Percentiles rank a stretch among this genome's conserved stretches.
phyloP scores from a whole-genome alignment of 2,113 vertebrate species.

The Cyanoderma ruficeps region DNA sequence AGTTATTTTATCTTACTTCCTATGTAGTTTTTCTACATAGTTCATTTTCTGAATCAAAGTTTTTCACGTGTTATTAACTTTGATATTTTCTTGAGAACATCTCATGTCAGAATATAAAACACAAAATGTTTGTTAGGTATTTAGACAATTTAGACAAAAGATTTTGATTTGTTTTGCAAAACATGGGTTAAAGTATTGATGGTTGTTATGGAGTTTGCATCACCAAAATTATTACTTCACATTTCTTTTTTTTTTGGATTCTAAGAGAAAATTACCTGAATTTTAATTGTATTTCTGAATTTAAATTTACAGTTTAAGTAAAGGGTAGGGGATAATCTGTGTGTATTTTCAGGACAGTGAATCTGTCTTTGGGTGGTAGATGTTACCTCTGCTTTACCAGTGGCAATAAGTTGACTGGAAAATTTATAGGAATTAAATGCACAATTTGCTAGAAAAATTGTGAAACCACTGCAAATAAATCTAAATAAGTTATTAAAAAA shows the following conservation, averaged over 20 bases:
- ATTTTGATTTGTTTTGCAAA: neutral
- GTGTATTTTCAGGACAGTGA: neutral
- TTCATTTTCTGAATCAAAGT: neutral
- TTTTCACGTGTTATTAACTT: neutral
- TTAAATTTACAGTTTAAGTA: neutral
- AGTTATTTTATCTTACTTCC: neutral
- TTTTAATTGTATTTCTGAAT: neutral
- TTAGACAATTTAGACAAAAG: neutral
- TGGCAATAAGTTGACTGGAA: neutral
- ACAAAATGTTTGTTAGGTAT: neutral
- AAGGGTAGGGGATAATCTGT: neutral
- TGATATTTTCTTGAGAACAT: neutral
- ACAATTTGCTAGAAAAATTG: neutral
- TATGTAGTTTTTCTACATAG: neutral
- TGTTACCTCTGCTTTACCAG: neutral
- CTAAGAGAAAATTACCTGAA: neutral
- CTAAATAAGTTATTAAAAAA: neutral
- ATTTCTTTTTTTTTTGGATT: neutral
- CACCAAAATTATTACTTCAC: neutral
- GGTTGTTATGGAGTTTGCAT: neutral
- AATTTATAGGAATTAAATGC: neutral
- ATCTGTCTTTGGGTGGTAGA: neutral
- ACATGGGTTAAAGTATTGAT: neutral
- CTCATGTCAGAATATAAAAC: neutral
- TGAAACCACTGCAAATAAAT: neutral